Conservation (phyloP, 2,113 vertebrate species). For the Takifugu flavidus region DNA sequence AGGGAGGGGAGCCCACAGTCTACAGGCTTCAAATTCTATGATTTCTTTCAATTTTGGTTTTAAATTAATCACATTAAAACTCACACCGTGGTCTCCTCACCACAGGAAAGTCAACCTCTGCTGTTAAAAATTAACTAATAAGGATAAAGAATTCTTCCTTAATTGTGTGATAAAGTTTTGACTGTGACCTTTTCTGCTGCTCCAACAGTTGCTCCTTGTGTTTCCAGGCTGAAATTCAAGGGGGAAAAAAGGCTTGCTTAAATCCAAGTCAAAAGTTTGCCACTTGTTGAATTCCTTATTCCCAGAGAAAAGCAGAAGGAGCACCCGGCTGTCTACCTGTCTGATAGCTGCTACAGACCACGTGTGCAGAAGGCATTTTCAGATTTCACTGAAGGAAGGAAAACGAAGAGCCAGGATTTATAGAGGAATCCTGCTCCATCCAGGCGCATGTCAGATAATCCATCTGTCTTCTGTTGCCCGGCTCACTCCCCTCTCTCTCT, state of each 20-base stretch:
- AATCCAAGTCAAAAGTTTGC: constrained; percentile 32
- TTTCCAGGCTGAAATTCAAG: constrained; percentile 24
- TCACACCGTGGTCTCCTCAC: constrained; percentile 10
- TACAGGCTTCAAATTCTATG: constrained; percentile 24
- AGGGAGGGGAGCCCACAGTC: constrained; percentile 73
- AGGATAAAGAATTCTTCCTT: constrained; percentile 17
- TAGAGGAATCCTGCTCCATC: constrained; percentile 43
- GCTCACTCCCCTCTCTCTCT: constrained; percentile 31
- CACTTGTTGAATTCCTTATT: constrained; percentile 26
- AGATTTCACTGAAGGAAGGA: constrained; percentile 35
- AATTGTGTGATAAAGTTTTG: constrained; percentile 17
- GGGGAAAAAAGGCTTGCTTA: constrained; percentile 14
- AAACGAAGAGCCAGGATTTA: constrained; percentile 33
- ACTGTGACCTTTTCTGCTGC: constrained; percentile 12
- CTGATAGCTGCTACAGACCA: constrained; percentile 23
- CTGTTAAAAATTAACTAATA: constrained; percentile 15
- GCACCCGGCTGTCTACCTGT: constrained; percentile 31
- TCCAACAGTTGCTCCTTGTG: constrained; percentile 7
- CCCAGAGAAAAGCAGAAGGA: constrained; percentile 23
- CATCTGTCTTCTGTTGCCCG: constrained; percentile 49
- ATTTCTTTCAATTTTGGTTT: constrained; percentile 3
- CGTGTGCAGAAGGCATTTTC: constrained; percentile 36
- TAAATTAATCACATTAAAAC: constrained; percentile 8
- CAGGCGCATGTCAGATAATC: constrained; percentile 52
- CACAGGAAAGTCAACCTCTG: constrained; percentile 19